A percentile compares a stretch with the other conserved stretches of the same genome.
phyloP scores from a whole-genome alignment of 2,888 invertebrate species.

The Odontothrips loti region DNA sequence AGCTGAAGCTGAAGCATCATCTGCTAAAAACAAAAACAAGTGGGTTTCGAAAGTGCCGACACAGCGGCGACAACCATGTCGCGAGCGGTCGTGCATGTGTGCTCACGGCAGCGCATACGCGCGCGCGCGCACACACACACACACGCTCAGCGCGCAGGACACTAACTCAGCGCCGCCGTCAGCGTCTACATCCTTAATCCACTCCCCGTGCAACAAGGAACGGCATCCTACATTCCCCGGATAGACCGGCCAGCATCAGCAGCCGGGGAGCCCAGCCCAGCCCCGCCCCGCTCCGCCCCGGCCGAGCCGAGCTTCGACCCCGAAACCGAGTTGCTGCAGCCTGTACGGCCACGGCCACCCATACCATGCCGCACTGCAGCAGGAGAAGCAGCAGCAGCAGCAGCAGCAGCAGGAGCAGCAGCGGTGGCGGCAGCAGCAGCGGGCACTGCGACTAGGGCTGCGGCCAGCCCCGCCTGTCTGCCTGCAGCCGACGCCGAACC shows the following conservation, averaged over 20 bases:
- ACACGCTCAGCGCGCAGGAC: background rate
- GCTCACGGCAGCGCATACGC: too few species aligned
- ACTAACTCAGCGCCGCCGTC: background rate
- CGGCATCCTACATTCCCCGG: background rate
- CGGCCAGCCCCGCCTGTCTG: too few species aligned
- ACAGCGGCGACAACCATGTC: too few species aligned
- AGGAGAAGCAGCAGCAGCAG: too few species aligned
- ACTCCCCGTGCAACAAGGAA: background rate
- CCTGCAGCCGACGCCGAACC: background rate
- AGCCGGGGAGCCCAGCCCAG: background rate
- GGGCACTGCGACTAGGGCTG: too few species aligned
- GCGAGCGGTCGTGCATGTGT: too few species aligned
- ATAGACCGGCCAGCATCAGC: background rate
- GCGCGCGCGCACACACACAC: too few species aligned
- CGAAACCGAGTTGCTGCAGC: background rate
- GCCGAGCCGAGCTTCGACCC: background rate
- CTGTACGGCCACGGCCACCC: slow-evolving; percentile 1
- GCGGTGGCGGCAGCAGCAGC: too few species aligned
- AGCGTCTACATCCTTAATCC: background rate
- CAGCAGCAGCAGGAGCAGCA: too few species aligned
- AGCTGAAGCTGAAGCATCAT: too few species aligned
- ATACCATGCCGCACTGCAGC: background rate
- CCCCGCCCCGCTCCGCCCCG: background rate
- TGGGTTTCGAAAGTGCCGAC: too few species aligned
- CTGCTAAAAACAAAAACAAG: too few species aligned